Evolutionary conservation across 2,113 vertebrate genomes (phyloP).

Genomic region (Phainopepla nitens): DNA sequence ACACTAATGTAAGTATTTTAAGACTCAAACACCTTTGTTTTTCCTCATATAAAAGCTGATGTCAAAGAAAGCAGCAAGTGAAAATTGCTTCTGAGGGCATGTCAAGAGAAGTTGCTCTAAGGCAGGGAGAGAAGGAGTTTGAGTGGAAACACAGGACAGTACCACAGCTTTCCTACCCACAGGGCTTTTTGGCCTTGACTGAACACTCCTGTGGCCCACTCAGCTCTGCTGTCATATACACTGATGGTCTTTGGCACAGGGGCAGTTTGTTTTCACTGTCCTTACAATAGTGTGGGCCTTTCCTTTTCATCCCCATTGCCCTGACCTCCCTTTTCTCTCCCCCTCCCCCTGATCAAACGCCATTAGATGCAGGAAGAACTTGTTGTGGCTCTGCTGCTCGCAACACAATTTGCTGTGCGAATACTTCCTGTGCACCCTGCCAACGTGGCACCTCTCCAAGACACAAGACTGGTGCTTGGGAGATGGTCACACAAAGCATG

Average conservation of each 20-base stretch:
- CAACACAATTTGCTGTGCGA: slow-evolving; percentile 48
- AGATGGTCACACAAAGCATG: slow-evolving; percentile 25
- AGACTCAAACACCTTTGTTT: slow-evolving; percentile 8
- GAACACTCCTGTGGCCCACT: not conserved
- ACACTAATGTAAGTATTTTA: slow-evolving; percentile 27
- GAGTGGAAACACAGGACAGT: not conserved
- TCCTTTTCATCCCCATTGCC: not conserved
- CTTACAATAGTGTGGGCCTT: not conserved
- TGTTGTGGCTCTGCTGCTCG: slow-evolving; percentile 55
- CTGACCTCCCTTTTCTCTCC: slow-evolving; percentile 2
- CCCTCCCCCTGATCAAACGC: not conserved
- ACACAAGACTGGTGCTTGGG: not conserved
- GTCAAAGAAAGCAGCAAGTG: not conserved
- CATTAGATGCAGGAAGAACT: slow-evolving; percentile 59
- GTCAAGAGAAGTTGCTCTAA: not conserved
- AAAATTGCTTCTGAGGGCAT: not conserved
- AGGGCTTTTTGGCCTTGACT: not conserved
- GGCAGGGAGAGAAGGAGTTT: not conserved
- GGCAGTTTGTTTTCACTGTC: not conserved
- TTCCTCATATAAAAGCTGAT: not conserved
- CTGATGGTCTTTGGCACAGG: not conserved
- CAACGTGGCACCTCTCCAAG: slow-evolving; percentile 24
- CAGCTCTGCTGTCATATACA: rapidly evolving
- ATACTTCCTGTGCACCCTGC: slow-evolving; percentile 50
- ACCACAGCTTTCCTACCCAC: not conserved